Percentiles rank a stretch among this genome's conserved stretches.
These are phyloP conservation scores for Calameuta idolon DNA, from an alignment of 2,888 invertebrate species.

Conservation along the genomic window DNA sequence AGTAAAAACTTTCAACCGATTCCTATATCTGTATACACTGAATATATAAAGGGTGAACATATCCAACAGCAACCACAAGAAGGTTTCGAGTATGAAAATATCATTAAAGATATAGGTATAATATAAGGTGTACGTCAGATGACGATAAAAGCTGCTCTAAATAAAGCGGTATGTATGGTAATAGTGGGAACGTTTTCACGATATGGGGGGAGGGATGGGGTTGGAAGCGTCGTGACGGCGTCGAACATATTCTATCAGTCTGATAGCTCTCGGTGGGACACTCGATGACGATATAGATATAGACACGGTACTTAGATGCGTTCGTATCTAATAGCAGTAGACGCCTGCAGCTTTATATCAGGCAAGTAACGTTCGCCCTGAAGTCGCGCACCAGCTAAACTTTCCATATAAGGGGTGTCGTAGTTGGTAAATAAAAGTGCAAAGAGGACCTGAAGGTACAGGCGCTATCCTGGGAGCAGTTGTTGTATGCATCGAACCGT, in stretches of 20 bases:
- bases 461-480: slow-evolving; percentile 38
- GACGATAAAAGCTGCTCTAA: slow-evolving; percentile 56
- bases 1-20: not conserved
- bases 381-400: slow-evolving; percentile 39
- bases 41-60: not conserved
- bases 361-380: not conserved
- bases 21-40: not conserved
- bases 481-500: slow-evolving; percentile 13
- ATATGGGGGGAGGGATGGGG: slow-evolving; percentile 15
- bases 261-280: slow-evolving; percentile 57
- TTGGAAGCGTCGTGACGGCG: slow-evolving; percentile 22
- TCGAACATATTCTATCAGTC: slow-evolving; percentile 56
- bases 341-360: slow-evolving; percentile 14
- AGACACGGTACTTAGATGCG: slow-evolving; percentile 35
- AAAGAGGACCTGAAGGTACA: slow-evolving; percentile 28
- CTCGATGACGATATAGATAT: slow-evolving; percentile 33
- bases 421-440: slow-evolving; percentile 46
- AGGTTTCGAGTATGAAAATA: not conserved
- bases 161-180: slow-evolving; percentile 56
- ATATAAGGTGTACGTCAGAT: slow-evolving; percentile 34
- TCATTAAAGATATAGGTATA: not conserved
- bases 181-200: slow-evolving; percentile 35
- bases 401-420: slow-evolving; percentile 46
- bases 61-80: not conserved
- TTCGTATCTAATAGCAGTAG: slow-evolving; percentile 51